phyloP scores from a whole-genome alignment of 2,888 invertebrate genomes.

The Leptopilina myrica region DNA sequence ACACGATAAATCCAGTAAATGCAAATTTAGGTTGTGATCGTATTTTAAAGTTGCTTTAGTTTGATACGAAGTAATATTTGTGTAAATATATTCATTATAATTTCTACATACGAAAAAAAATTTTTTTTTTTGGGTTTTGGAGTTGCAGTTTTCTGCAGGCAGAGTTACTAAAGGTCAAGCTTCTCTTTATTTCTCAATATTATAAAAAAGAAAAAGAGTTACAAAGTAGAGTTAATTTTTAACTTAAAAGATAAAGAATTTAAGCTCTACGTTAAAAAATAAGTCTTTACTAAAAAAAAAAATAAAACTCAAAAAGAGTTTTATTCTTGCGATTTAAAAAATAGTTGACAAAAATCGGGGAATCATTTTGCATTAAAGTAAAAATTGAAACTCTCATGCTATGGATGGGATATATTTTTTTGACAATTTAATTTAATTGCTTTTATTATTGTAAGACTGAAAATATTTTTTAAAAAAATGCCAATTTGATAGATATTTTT shows the following conservation, averaged over 20 bases:
- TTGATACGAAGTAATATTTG: slow-evolving; percentile 65
- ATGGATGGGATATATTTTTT: slow-evolving; percentile 66
- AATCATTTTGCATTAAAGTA: slow-evolving; percentile 3
- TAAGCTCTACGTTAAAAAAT: too few species aligned
- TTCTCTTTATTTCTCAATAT: slow-evolving; percentile 8
- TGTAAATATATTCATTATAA: slow-evolving; percentile 64
- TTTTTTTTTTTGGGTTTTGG: slow-evolving; percentile 1
- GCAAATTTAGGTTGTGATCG: slow-evolving; percentile 74
- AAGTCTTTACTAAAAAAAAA: too few species aligned
- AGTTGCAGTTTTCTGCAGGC: slow-evolving; percentile 37
- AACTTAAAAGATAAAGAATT: too few species aligned
- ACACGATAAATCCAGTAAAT: slow-evolving; percentile 59
- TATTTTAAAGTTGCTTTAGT: slow-evolving; percentile 67
- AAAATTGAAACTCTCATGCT: slow-evolving; percentile 61
- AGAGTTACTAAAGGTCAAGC: slow-evolving; percentile 23
- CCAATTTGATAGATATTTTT: slow-evolving; percentile 16
- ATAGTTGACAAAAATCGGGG: background rate
- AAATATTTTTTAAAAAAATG: slow-evolving; percentile 49
- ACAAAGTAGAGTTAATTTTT: too few species aligned
- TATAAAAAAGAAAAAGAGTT: slow-evolving; percentile 12
- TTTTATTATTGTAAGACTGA: slow-evolving; percentile 70
- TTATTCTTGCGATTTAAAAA: background rate
- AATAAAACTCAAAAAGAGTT: too few species aligned
- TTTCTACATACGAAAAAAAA: background rate
- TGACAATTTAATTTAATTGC: slow-evolving; percentile 69